Percentiles rank a stretch among this genome's conserved stretches.
Evolutionary conservation across 2,797 vertebrate species (phyloP).

Genomic region (Chromobotia macracanthus): DNA sequence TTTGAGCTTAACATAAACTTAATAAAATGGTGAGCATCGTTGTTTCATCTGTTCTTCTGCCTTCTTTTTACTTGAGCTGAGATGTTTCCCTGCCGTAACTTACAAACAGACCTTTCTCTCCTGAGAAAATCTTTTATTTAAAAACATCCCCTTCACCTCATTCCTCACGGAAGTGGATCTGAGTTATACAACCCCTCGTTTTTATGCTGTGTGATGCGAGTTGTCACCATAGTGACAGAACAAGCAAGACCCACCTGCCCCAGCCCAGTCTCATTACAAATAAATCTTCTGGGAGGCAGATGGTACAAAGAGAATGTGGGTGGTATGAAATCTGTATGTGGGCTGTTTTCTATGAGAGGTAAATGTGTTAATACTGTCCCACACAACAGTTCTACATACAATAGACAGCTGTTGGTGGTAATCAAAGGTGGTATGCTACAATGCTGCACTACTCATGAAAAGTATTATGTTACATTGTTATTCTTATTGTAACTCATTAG

Average conservation of each 20-base stretch:
- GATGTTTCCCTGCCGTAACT: not conserved
- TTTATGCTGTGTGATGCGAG: not conserved
- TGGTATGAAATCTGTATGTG: not conserved
- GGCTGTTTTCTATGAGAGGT: not conserved
- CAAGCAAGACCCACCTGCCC: not conserved
- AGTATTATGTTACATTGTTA: not conserved
- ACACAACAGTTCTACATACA: not conserved
- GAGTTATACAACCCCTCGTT: not conserved
- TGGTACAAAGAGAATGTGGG: not conserved
- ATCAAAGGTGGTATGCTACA: not conserved
- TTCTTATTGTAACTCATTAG: too few species aligned
- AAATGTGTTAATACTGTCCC: not conserved
- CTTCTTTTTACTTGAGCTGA: not conserved
- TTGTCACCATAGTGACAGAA: slow-evolving; percentile 22
- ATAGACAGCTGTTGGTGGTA: not conserved
- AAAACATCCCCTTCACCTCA: slow-evolving; percentile 29
- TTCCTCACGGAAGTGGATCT: slow-evolving; percentile 20
- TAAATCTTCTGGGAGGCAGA: slow-evolving; percentile 1
- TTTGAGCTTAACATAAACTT: too few species aligned
- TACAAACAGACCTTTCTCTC: slow-evolving; percentile 8
- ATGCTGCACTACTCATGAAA: not conserved
- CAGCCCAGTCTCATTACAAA: slow-evolving; percentile 19
- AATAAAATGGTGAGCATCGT: not conserved
- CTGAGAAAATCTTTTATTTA: slow-evolving; percentile 12
- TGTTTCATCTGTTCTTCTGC: too few species aligned